Evolutionary conservation across 2,888 invertebrate species (phyloP).

Genomic region (Drosophila paracracens): DNA sequence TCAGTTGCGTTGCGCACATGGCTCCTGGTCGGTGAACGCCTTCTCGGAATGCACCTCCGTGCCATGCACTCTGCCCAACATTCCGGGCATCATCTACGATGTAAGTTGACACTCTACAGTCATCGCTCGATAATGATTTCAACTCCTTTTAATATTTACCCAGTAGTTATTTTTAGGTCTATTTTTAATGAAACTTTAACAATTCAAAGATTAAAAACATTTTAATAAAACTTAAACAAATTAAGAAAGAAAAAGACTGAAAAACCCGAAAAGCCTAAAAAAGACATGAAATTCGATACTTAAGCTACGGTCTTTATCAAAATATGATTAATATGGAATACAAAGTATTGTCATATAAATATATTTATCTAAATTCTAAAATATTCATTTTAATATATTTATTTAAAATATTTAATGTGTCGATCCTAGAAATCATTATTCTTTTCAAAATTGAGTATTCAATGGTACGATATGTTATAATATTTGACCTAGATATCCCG

Average conservation of each 20-base stretch:
- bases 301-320: too few species aligned
- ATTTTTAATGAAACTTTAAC: fast-evolving
- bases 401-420: too few species aligned
- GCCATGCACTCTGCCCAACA: conserved; percentile 83
- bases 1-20: conserved; percentile 91
- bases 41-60: conserved; percentile 91
- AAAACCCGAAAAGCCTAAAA: too few species aligned
- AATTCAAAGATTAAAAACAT: neutral
- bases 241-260: too few species aligned
- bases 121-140: neutral
- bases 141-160: neutral
- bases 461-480: neutral
- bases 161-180: neutral
- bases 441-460: neutral
- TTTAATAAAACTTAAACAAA: neutral
- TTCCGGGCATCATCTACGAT: conserved; percentile 83
- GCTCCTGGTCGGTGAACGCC: conserved; percentile 92
- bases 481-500: neutral
- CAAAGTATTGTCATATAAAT: neutral
- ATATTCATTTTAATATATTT: neutral
- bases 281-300: too few species aligned
- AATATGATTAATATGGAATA: too few species aligned
- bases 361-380: neutral
- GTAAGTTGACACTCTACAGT: conserved; percentile 43
- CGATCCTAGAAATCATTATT: neutral